These are phyloP conservation scores for Australoheros facetus DNA, from an alignment of 2,797 vertebrate genomes.

Conservation along the genomic window DNA sequence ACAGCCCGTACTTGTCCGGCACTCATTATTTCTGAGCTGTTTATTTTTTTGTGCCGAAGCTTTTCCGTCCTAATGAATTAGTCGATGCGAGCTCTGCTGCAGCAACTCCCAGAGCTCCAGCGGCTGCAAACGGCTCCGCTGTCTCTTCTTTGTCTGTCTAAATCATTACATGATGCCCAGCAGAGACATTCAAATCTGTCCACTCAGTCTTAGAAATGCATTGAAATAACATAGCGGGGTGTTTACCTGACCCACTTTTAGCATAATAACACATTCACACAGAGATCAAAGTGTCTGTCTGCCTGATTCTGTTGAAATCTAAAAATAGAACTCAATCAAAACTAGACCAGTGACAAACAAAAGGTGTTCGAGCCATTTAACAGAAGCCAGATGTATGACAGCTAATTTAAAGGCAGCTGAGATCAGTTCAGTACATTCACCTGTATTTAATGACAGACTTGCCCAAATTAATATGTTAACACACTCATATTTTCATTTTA, in stretches of 20 bases:
- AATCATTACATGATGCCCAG: neutral
- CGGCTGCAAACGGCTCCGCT: neutral
- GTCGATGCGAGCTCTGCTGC: neutral
- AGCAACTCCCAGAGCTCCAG: neutral
- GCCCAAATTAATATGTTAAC: neutral
- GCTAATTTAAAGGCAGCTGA: neutral
- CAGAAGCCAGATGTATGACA: neutral
- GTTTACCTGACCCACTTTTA: conserved; percentile 53
- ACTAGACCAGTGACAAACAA: conserved; percentile 25
- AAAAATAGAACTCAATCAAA: conserved; percentile 40
- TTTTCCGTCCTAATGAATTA: neutral
- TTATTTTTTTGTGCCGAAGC: neutral
- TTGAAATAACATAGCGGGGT: neutral
- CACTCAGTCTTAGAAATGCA: neutral
- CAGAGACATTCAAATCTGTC: neutral
- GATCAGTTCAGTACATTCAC: neutral
- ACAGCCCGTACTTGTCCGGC: neutral
- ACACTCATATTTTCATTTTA: neutral
- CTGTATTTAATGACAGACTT: neutral
- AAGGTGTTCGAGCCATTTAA: neutral
- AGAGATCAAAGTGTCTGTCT: conserved; percentile 44
- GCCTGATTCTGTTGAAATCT: conserved; percentile 16
- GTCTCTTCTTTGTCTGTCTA: neutral
- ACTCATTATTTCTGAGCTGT: conserved; percentile 1
- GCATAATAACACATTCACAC: conserved; percentile 13